phyloP scores from a whole-genome alignment of 2,797 vertebrate genomes.

The Balearica regulorum region DNA sequence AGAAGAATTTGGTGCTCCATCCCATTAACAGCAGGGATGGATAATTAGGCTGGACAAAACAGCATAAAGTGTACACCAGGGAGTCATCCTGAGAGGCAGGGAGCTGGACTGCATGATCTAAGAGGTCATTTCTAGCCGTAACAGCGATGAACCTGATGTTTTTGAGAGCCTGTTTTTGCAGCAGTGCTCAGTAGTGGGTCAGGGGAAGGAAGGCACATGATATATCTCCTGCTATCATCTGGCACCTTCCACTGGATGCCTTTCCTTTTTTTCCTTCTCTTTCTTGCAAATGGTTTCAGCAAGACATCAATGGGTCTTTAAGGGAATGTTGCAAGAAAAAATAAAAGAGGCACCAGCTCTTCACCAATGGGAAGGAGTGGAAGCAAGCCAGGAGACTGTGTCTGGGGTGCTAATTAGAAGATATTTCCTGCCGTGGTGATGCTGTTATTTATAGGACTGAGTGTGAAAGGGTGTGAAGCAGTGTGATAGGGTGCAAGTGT shows the following conservation, averaged over 20 bases:
- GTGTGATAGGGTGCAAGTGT: not conserved
- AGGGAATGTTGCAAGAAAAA: not conserved
- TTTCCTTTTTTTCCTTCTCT: not conserved
- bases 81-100: not conserved
- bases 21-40: not conserved
- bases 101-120: constrained; percentile 14
- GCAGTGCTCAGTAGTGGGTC: not conserved
- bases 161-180: not conserved
- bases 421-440: not conserved
- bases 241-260: not conserved
- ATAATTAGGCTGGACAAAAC: constrained; percentile 47
- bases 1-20: not conserved
- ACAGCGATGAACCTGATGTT: not conserved
- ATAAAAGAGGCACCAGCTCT: not conserved
- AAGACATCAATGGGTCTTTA: not conserved
- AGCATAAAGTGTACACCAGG: not conserved
- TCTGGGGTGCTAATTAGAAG: constrained; percentile 50
- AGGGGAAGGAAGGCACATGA: not conserved
- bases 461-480: not conserved
- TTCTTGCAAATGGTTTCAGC: not conserved
- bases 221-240: not conserved
- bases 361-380: not conserved
- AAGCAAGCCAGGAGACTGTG: constrained; percentile 25
- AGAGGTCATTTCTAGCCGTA: constrained; percentile 21
- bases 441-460: constrained; percentile 19